Conservation (phyloP, 2,888 invertebrate genomes). For the Gastrophysa polygoni region DNA sequence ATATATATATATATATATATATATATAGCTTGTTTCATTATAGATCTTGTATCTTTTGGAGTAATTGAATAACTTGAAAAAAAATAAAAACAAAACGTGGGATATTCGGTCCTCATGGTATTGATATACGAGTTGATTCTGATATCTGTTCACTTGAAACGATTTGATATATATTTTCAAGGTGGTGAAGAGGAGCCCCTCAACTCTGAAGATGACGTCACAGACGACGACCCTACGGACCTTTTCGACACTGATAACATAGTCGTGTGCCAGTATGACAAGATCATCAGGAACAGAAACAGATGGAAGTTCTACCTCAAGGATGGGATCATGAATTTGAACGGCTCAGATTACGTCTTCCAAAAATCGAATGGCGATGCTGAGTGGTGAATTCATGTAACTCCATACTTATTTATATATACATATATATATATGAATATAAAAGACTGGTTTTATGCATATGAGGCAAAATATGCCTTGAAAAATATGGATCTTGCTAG, state of each 20-base stretch:
- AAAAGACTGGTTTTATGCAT: conserved; percentile 2
- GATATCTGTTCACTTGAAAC: too few relatives aligned
- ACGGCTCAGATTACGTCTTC: conserved; percentile 97
- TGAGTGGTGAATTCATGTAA: conserved; percentile 81
- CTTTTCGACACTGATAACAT: conserved; percentile 99
- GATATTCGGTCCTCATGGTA: too few relatives aligned
- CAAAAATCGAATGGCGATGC: conserved; percentile 99
- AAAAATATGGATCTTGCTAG: neutral
- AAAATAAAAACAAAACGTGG: too few relatives aligned
- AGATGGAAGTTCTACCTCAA: conserved; percentile 99
- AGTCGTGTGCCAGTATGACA: conserved; percentile 99
- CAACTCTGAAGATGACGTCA: conserved; percentile 96
- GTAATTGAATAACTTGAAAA: too few relatives aligned
- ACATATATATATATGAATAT: neutral
- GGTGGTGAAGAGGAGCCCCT: conserved; percentile 78
- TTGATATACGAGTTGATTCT: too few relatives aligned
- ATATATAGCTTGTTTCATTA: too few relatives aligned
- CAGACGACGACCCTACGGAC: conserved; percentile 93
- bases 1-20: too few relatives aligned
- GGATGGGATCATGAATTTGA: conserved; percentile 99
- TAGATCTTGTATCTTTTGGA: too few relatives aligned
- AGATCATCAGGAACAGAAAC: conserved; percentile 94
- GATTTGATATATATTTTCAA: conserved; percentile 1
- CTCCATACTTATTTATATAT: conserved; percentile 1
- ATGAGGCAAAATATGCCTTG: neutral